Evolutionary conservation across 2,797 vertebrate genomes (phyloP).

Genomic region (Phylloscopus collybita): DNA sequence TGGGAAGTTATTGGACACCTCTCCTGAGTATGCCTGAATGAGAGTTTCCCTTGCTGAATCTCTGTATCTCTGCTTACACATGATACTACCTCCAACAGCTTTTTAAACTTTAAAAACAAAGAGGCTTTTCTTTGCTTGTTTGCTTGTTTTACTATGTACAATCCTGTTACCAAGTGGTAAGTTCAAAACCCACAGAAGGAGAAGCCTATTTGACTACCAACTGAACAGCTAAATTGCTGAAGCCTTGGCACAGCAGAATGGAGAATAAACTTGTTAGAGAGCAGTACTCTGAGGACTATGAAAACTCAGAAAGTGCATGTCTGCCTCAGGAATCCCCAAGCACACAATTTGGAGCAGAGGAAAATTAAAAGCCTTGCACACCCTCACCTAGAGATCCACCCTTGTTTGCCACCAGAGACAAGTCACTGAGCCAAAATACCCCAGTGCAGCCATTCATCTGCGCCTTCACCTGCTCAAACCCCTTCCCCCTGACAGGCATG

Average conservation of each 20-base stretch:
- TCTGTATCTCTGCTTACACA: not conserved
- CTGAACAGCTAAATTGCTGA: not conserved
- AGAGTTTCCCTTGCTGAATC: not conserved
- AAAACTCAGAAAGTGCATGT: not conserved
- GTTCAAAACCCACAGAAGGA: not conserved
- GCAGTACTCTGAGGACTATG: not conserved
- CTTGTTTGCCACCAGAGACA: not conserved
- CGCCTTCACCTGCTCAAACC: not conserved
- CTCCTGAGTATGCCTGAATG: rapidly evolving
- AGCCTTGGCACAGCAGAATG: not conserved
- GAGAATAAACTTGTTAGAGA: not conserved
- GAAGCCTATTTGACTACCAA: not conserved
- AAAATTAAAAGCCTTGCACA: not conserved
- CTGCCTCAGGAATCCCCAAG: not conserved
- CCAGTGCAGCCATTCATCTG: not conserved
- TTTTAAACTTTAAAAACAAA: not conserved
- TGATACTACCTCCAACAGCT: not conserved
- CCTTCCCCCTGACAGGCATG: not conserved
- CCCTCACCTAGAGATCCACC: not conserved
- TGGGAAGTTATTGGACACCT: not conserved
- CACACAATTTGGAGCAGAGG: not conserved
- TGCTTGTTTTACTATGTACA: not conserved
- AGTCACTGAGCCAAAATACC: not conserved
- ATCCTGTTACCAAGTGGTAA: not conserved
- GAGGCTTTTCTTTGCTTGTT: not conserved